A percentile compares a stretch with the other conserved stretches of the same genome.
phyloP scores from a whole-genome alignment of 1,140 invertebrate species.

The Protaetia brevitarsis region DNA sequence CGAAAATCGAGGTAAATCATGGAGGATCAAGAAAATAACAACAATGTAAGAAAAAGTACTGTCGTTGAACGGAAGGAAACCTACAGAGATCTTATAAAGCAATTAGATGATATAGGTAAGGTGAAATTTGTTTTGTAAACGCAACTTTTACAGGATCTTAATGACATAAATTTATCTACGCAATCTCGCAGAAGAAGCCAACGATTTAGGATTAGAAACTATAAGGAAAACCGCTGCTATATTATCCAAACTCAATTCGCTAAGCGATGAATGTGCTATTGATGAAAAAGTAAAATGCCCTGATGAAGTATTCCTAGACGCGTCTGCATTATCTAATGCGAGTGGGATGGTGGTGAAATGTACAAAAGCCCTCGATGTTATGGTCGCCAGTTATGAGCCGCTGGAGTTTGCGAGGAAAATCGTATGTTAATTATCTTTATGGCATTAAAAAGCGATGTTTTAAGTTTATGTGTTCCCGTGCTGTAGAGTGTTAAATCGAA shows the following conservation, averaged over 20 bases:
- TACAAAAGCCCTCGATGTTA: constrained; percentile 49
- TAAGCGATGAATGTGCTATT: constrained; percentile 45
- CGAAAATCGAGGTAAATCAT: no score
- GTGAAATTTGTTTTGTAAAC: background rate
- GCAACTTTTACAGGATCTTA: background rate
- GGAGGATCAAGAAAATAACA: constrained; percentile 18
- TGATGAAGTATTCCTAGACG: constrained; percentile 52
- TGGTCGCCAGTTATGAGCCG: constrained; percentile 50
- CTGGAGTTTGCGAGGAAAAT: constrained; percentile 45
- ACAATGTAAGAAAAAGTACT: background rate
- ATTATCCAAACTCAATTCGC: constrained; percentile 44
- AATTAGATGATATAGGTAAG: constrained; percentile 44
- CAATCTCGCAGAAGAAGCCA: constrained; percentile 38
- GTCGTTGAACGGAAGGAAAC: constrained; percentile 38
- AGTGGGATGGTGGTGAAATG: constrained; percentile 50
- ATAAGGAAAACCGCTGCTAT: constrained; percentile 46
- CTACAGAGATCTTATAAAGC: constrained; percentile 44
- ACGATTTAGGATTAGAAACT: constrained; percentile 41
- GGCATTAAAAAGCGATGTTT: background rate
- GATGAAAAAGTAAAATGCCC: constrained; percentile 48
- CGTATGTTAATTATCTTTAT: constrained; percentile 32
- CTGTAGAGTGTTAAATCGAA: constrained; percentile 32
- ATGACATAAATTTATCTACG: no score
- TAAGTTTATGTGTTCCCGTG: background rate
- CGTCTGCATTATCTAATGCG: constrained; percentile 49